These are phyloP conservation scores for Rutpela maculata DNA, from an alignment of 2,888 invertebrate species.

Conservation along the genomic window DNA sequence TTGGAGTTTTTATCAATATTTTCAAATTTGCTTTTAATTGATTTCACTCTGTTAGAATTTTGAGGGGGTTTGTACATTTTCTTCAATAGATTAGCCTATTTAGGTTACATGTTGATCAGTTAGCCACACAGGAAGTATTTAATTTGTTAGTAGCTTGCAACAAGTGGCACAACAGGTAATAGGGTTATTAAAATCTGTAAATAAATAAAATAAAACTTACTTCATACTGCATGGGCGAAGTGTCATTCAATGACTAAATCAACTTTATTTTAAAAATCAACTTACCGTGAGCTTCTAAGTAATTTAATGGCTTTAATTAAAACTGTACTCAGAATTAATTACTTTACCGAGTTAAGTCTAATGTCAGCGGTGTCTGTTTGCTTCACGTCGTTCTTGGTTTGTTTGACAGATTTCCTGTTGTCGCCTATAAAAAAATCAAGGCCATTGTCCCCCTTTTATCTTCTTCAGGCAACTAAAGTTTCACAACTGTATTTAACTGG, in stretches of 20 bases:
- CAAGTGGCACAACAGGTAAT: conserved; percentile 57
- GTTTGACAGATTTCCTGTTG: conserved; percentile 38
- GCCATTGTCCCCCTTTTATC: conserved; percentile 1
- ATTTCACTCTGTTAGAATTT: conserved; percentile 77
- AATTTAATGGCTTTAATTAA: conserved; percentile 46
- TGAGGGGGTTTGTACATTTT: conserved; percentile 72
- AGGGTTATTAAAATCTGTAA: conserved; percentile 54
- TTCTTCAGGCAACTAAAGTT: neutral
- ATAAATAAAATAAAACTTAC: conserved; percentile 54
- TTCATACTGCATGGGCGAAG: conserved; percentile 31
- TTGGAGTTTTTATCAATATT: conserved; percentile 63
- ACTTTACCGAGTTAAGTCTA: conserved; percentile 13
- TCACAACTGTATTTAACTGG: neutral
- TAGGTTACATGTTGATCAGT: conserved; percentile 21
- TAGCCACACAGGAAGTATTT: conserved; percentile 53
- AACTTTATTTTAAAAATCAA: conserved; percentile 42
- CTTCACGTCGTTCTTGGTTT: conserved; percentile 29
- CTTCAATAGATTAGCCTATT: conserved; percentile 33
- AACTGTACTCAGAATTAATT: conserved; percentile 46
- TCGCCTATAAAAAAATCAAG: conserved; percentile 19
- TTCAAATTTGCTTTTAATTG: conserved; percentile 81
- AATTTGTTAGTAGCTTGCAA: conserved; percentile 56
- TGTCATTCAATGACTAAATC: conserved; percentile 46
- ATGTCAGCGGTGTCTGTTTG: conserved; percentile 16
- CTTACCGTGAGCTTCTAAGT: conserved; percentile 48